A percentile compares a stretch with the other conserved stretches of the same genome.
These are phyloP conservation scores for Gymnorhina tibicen DNA, from an alignment of 2,113 vertebrate species.

Conservation along the genomic window DNA sequence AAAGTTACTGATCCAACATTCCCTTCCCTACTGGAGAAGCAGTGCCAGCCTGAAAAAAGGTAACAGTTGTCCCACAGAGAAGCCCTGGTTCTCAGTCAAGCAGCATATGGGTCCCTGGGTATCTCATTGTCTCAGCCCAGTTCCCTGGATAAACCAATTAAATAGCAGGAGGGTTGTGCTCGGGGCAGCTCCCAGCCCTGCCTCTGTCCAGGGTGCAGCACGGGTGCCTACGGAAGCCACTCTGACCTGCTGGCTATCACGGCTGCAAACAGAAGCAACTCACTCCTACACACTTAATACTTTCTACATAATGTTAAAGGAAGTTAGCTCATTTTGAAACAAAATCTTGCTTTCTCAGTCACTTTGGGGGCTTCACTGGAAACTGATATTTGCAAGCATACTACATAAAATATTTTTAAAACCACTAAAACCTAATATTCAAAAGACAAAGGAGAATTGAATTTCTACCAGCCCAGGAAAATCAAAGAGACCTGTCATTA, in stretches of 20 bases:
- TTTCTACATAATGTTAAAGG: background rate
- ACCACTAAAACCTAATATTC: background rate
- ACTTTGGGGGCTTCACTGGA: background rate
- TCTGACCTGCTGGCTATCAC: rapidly evolving
- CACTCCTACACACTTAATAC: background rate
- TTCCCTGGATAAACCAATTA: background rate
- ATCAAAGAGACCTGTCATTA: background rate
- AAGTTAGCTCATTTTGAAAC: background rate
- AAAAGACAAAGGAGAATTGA: background rate
- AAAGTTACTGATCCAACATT: background rate
- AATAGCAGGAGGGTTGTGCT: background rate
- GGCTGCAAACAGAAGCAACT: background rate
- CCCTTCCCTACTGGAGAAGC: background rate
- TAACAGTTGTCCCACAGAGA: background rate
- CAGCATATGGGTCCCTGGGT: background rate
- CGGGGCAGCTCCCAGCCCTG: background rate
- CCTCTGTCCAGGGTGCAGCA: background rate
- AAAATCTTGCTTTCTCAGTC: background rate
- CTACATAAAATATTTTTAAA: background rate
- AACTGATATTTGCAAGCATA: background rate
- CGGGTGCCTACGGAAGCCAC: background rate
- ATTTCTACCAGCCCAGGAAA: background rate
- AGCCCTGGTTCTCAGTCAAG: background rate
- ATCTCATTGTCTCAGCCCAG: background rate
- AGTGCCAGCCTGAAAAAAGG: background rate